Evolutionary conservation across 2,888 invertebrate species (phyloP).

Genomic region (Tachystola acroxantha): DNA sequence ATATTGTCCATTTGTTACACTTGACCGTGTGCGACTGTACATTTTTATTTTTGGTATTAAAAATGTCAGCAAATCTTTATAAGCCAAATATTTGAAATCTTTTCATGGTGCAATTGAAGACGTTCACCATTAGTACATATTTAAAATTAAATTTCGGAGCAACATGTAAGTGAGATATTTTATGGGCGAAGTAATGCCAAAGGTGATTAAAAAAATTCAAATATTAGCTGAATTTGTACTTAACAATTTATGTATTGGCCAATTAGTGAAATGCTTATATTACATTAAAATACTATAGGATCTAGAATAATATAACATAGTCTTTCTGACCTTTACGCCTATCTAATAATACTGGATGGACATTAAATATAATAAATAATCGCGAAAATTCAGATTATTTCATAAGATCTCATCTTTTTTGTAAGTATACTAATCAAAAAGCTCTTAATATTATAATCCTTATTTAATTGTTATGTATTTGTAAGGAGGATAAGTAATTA

Average conservation of each 20-base stretch:
- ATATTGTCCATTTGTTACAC: too few species aligned
- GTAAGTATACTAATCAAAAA: constrained; percentile 72
- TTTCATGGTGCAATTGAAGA: too few species aligned
- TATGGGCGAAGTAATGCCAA: too few species aligned
- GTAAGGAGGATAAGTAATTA: constrained; percentile 55
- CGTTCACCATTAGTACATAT: too few species aligned
- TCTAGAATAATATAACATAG: constrained; percentile 59
- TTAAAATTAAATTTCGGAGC: too few species aligned
- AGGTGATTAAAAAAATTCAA: background rate
- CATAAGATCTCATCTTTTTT: constrained; percentile 68
- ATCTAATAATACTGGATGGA: constrained; percentile 78
- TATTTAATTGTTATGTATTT: constrained; percentile 47
- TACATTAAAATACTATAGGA: constrained; percentile 55
- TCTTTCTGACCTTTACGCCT: constrained; percentile 50
- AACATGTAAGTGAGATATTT: too few species aligned
- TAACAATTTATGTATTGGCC: constrained; percentile 36
- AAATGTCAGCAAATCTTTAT: too few species aligned
- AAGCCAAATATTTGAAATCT: too few species aligned
- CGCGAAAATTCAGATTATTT: constrained; percentile 68
- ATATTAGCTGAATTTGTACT: constrained; percentile 26
- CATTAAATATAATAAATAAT: constrained; percentile 69
- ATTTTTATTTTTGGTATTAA: too few species aligned
- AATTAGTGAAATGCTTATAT: constrained; percentile 52
- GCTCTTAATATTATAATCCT: constrained; percentile 69
- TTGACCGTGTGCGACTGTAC: too few species aligned